These are phyloP conservation scores for Aleadryas rufinucha DNA, from an alignment of 2,113 vertebrate genomes.

Conservation along the genomic window DNA sequence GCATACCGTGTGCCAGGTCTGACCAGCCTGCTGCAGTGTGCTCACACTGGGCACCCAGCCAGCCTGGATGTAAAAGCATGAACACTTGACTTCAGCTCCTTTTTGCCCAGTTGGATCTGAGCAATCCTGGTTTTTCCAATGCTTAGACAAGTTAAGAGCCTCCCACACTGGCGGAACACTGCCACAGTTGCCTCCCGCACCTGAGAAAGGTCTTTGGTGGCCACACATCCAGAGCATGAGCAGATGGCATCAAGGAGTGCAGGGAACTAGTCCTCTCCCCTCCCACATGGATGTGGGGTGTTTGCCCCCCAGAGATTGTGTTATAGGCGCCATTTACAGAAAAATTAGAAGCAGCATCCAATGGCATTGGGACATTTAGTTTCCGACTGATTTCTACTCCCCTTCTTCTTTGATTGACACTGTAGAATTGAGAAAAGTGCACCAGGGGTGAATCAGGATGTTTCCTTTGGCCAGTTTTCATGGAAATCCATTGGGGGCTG, in stretches of 20 bases:
- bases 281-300: neutral
- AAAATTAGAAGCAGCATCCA: neutral
- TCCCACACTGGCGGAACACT: neutral
- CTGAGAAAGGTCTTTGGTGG: neutral
- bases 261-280: neutral
- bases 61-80: neutral
- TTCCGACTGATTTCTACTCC: neutral
- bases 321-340: neutral
- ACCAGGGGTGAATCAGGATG: neutral
- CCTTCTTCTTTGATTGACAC: neutral
- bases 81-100: neutral
- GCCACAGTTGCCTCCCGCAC: neutral
- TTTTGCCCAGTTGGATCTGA: neutral
- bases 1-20: fast-evolving
- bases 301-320: neutral
- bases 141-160: neutral
- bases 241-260: neutral
- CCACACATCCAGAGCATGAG: neutral
- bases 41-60: neutral
- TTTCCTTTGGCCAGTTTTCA: neutral
- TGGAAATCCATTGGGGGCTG: neutral
- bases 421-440: neutral
- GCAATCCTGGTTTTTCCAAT: neutral
- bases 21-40: neutral
- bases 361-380: neutral